phyloP scores from a whole-genome alignment of 2,888 invertebrate genomes.

The Geotrupes spiniger region DNA sequence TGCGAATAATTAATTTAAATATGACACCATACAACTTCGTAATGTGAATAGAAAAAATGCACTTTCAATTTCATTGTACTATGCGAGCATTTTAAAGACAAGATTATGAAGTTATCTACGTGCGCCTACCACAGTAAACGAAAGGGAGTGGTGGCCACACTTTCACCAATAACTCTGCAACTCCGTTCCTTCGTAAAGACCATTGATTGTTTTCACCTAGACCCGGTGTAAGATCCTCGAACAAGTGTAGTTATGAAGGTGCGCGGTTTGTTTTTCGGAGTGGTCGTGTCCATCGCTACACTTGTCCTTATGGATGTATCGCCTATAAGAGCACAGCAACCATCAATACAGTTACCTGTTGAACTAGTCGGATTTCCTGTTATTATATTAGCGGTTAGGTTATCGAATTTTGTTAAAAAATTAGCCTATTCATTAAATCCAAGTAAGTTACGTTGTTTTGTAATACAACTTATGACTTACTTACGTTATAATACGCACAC shows the following conservation, averaged over 20 bases:
- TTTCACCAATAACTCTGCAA: slow-evolving; percentile 42
- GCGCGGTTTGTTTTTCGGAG: slow-evolving; percentile 27
- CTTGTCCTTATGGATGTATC: slow-evolving; percentile 26
- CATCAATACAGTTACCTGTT: slow-evolving; percentile 74
- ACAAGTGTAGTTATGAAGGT: slow-evolving; percentile 33
- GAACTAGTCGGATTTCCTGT: slow-evolving; percentile 82
- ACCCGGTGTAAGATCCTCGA: slow-evolving; percentile 19
- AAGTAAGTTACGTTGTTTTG: slow-evolving; percentile 56
- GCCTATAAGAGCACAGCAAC: slow-evolving; percentile 36
- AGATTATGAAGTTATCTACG: slow-evolving; percentile 18
- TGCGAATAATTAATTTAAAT: too few species aligned
- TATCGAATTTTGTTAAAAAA: slow-evolving; percentile 81
- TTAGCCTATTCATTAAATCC: slow-evolving; percentile 78
- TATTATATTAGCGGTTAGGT: slow-evolving; percentile 72
- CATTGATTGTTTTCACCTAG: slow-evolving; percentile 31
- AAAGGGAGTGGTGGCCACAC: slow-evolving; percentile 42
- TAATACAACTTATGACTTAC: too few species aligned
- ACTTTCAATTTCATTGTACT: slow-evolving; percentile 25
- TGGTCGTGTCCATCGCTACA: slow-evolving; percentile 18
- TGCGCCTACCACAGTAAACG: slow-evolving; percentile 25
- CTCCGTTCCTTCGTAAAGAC: slow-evolving; percentile 16
- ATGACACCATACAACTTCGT: slow-evolving; percentile 4
- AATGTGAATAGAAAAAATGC: slow-evolving; percentile 11
- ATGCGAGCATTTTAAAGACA: slow-evolving; percentile 19
- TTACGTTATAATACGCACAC: too few species aligned